These are phyloP conservation scores for Struthio camelus DNA, from an alignment of 2,113 vertebrate species.

Conservation along the genomic window DNA sequence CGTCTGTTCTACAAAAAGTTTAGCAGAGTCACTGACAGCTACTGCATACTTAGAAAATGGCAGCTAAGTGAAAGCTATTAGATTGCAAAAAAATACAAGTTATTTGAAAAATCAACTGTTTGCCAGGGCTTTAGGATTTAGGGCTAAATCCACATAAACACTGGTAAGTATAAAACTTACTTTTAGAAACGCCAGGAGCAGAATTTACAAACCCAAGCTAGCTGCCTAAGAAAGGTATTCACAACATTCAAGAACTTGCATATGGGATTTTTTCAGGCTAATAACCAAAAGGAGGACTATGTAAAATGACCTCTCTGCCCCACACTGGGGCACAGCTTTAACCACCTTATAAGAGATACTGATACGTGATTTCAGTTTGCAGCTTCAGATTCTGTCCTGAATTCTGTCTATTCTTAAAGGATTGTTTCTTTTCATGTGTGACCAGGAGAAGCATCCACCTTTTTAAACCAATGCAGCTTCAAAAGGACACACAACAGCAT, in stretches of 20 bases:
- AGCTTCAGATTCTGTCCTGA: not conserved
- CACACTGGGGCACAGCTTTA: not conserved
- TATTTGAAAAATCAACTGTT: not conserved
- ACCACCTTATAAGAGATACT: not conserved
- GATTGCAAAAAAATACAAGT: not conserved
- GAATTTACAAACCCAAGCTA: not conserved
- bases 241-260: not conserved
- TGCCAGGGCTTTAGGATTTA: not conserved
- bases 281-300: not conserved
- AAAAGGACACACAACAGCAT: not conserved
- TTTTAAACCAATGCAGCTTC: not conserved
- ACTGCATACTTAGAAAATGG: not conserved
- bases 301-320: not conserved
- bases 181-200: not conserved
- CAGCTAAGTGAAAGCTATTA: not conserved
- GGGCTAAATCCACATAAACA: not conserved
- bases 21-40: not conserved
- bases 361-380: not conserved
- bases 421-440: not conserved
- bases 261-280: not conserved
- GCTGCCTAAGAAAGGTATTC: not conserved
- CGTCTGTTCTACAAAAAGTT: not conserved
- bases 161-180: not conserved
- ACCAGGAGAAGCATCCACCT: not conserved
- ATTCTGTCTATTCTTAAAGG: not conserved